Conservation (phyloP, 2,888 invertebrate genomes). For the Mechanitis mazaeus region DNA sequence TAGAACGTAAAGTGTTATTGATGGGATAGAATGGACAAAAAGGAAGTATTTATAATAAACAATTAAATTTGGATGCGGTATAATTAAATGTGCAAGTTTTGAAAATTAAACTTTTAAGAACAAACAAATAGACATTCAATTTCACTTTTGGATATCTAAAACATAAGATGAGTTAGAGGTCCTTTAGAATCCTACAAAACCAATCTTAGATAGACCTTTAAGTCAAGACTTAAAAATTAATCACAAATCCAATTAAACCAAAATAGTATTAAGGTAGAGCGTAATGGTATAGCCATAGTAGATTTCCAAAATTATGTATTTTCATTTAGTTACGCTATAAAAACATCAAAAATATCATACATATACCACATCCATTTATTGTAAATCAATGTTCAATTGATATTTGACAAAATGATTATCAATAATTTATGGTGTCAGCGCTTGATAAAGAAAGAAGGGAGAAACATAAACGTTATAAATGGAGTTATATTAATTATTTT, state of each 20-base stretch:
- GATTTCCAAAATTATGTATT: too few species aligned
- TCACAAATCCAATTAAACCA: too few species aligned
- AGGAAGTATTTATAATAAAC: conserved; percentile 9
- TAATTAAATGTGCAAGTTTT: not conserved
- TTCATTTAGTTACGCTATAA: not conserved
- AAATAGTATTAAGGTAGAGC: too few species aligned
- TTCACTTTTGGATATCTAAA: too few species aligned
- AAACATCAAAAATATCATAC: not conserved
- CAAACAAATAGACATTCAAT: not conserved
- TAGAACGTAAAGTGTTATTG: conserved; percentile 39
- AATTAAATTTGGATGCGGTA: conserved; percentile 31
- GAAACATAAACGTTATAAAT: conserved; percentile 29
- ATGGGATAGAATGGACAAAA: conserved; percentile 31
- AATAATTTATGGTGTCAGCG: conserved; percentile 40
- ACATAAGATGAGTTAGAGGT: too few species aligned
- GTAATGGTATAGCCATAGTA: too few species aligned
- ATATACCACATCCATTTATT: conserved; percentile 19
- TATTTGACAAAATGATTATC: conserved; percentile 43
- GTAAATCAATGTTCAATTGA: conserved; percentile 7
- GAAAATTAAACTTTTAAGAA: not conserved
- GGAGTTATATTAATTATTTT: too few species aligned
- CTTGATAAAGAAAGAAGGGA: conserved; percentile 35
- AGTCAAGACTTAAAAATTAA: too few species aligned
- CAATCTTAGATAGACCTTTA: too few species aligned
- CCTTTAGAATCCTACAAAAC: too few species aligned